These are phyloP conservation scores for Trichonephila clavata DNA, from an alignment of 1,140 invertebrate species.

Conservation along the genomic window DNA sequence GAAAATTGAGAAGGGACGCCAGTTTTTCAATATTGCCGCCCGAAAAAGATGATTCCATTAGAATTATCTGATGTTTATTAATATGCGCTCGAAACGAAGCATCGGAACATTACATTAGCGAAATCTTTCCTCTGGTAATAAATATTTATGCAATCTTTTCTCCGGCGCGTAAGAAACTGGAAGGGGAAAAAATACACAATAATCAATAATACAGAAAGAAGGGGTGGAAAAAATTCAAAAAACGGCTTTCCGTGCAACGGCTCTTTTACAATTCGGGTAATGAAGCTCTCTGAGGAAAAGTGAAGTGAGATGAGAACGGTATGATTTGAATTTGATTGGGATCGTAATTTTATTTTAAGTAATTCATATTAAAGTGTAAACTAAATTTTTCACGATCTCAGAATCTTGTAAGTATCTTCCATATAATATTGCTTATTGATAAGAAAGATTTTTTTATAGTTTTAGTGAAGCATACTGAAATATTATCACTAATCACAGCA, in stretches of 20 bases:
- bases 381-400: too few relatives aligned
- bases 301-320: background rate
- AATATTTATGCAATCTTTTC: constrained; percentile 71
- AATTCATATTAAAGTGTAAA: too few relatives aligned
- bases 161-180: constrained; percentile 14
- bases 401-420: too few relatives aligned
- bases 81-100: constrained; percentile 44
- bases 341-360: too few relatives aligned
- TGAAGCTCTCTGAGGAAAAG: background rate
- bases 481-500: too few relatives aligned
- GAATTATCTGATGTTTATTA: constrained; percentile 77
- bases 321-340: too few relatives aligned
- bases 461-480: too few relatives aligned
- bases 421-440: too few relatives aligned
- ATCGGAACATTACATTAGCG: constrained; percentile 65
- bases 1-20: constrained; percentile 48
- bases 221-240: constrained; percentile 54
- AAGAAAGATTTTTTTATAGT: too few relatives aligned
- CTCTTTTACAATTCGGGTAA: constrained; percentile 42
- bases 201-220: constrained; percentile 62
- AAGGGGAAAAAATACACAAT: constrained; percentile 43
- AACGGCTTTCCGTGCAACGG: background rate
- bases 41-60: constrained; percentile 69
- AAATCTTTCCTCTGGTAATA: constrained; percentile 69
- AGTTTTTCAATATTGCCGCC: constrained; percentile 63